Conservation (phyloP, 1,140 invertebrate species). For the Grapholita molesta region DNA sequence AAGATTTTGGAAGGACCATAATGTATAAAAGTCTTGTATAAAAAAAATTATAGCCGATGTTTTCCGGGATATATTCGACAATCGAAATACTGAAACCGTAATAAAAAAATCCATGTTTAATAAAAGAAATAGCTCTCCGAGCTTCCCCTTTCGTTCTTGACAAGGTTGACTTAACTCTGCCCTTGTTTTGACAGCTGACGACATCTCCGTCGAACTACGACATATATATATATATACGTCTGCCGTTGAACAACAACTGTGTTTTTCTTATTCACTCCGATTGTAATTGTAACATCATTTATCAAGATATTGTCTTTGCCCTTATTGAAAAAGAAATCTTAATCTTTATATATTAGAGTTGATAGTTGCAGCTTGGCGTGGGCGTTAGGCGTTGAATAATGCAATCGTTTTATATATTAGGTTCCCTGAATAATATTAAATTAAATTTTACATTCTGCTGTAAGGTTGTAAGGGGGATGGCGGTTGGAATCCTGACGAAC, state of each 20-base stretch:
- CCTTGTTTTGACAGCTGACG: not conserved
- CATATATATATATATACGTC: not conserved
- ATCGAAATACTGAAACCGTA: too few relatives aligned
- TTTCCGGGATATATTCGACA: too few relatives aligned
- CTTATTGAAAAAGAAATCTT: not conserved
- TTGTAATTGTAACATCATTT: not conserved
- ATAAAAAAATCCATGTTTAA: not conserved
- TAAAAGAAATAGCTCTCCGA: not conserved
- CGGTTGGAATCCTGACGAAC: too few relatives aligned
- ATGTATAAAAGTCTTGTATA: too few relatives aligned
- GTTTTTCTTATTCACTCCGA: not conserved
- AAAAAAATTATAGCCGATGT: too few relatives aligned
- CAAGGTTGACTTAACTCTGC: not conserved
- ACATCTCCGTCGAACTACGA: not conserved
- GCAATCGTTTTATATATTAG: too few relatives aligned
- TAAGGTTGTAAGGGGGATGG: too few relatives aligned
- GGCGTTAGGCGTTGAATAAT: not conserved
- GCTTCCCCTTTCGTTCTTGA: not conserved
- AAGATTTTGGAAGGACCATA: too few relatives aligned
- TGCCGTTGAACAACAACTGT: not conserved
- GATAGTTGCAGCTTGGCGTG: not conserved
- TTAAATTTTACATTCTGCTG: too few relatives aligned
- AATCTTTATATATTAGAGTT: not conserved
- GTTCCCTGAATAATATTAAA: too few relatives aligned
- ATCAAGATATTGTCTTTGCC: not conserved